Evolutionary conservation across 2,888 invertebrate species (phyloP), one percentile per base, ranked within the genome.

Genomic region (Crioceris asparagi): DNA sequence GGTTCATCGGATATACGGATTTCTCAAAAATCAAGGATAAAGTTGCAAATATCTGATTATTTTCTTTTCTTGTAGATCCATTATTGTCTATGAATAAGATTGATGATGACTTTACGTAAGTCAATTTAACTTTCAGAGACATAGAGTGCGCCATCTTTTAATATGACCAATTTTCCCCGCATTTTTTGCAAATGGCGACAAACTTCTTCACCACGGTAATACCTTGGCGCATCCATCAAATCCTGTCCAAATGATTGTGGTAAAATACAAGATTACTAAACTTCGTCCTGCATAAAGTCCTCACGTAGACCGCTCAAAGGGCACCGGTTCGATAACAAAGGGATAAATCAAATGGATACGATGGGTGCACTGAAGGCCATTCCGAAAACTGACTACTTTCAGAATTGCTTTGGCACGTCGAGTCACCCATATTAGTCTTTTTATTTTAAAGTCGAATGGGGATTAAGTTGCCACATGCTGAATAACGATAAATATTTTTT

Each of bases 281-380:
- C 7, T n/a, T 23, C n/a, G 7, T 23, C 7, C 7, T n/a, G 7
- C 23, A 7, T 23, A 7, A 7, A 7, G 7, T 7, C 23, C 7
- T 23, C n/a, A 23, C 7, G n/a, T 7, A 23, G 7, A n/a, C 7
- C 23, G 23, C 23, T 23, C 23, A 23, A 23, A 23, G 23, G 23
- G n/a, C n/a, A 23, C 23, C 23, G 23, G 23, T 23, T 23, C 23
- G 23, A 23, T 23, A n/a, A 23, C 23, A 23, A 23, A 23, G 23
- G n/a, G 23, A 23, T n/a, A 7, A n/a, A 7, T 23, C 7, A 23
- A 23, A 23, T n/a, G 7, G n/a, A 23, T 23, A n/a, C 23, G 23
- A 23, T n/a, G 23, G n/a, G n/a, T 23, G n/a, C 23, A 23, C 23
- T 23, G 23, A 23, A 23, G 23, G 23, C 23, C 7, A 23, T 23